phyloP scores from a whole-genome alignment of 2,113 vertebrate species.

The Chloebia gouldiae region DNA sequence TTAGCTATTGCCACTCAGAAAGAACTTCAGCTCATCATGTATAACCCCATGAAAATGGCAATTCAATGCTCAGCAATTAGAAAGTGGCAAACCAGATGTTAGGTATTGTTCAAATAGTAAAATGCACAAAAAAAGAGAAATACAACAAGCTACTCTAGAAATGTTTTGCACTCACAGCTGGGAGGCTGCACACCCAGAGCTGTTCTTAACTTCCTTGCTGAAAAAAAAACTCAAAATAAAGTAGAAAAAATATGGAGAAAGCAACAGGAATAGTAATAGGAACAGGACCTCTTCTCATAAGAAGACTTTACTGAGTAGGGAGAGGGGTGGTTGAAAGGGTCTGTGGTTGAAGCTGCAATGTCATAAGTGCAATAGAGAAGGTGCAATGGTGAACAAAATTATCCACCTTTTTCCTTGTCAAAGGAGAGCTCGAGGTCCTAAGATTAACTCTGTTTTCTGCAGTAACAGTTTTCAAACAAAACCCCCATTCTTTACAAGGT shows the following conservation, averaged over 20 bases:
- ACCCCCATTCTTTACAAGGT: neutral
- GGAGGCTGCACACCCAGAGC: neutral
- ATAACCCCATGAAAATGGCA: conserved; percentile 27
- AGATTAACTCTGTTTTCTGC: neutral
- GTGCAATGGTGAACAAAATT: neutral
- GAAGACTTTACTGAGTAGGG: neutral
- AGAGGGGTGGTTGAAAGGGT: neutral
- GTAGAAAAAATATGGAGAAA: neutral
- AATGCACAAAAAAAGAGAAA: neutral
- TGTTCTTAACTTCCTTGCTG: neutral
- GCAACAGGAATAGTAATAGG: neutral
- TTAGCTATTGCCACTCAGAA: conserved; percentile 20
- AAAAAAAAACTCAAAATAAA: neutral
- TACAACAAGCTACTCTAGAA: neutral
- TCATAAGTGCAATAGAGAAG: neutral
- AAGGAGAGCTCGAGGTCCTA: neutral
- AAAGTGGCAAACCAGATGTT: neutral
- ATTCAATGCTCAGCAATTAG: neutral
- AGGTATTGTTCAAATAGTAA: conserved; percentile 12
- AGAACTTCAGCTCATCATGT: neutral
- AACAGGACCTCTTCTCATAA: neutral
- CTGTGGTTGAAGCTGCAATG: neutral
- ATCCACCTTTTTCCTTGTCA: neutral
- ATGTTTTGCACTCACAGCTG: neutral
- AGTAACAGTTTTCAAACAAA: neutral